Evolutionary conservation across 2,113 vertebrate genomes (phyloP).

Genomic region (Hippoglossus stenolepis): DNA sequence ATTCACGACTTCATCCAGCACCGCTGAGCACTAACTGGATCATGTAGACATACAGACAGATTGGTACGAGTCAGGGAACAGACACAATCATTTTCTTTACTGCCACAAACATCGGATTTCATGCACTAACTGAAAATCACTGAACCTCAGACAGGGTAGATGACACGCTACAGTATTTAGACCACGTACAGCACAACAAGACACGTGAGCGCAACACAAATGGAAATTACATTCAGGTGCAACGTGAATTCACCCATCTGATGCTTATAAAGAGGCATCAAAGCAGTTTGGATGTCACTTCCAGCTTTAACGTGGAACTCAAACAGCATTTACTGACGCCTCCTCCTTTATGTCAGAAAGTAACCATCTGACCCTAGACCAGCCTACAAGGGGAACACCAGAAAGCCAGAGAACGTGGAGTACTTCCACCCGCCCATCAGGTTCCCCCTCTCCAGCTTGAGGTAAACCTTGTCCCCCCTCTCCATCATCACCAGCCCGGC

Average conservation of each 20-base stretch:
- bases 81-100: slow-evolving; percentile 43
- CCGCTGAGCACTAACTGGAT: no score
- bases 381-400: slow-evolving; percentile 87
- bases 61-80: background rate
- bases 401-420: slow-evolving; percentile 91
- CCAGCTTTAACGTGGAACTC: no score
- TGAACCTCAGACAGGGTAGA: background rate
- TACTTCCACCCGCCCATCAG: slow-evolving; percentile 92
- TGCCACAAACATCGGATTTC: slow-evolving; percentile 33
- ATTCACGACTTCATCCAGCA: no score
- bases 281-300: no score
- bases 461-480: slow-evolving; percentile 88
- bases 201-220: slow-evolving; percentile 24
- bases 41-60: no score
- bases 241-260: background rate
- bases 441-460: slow-evolving; percentile 89
- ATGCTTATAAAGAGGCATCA: no score
- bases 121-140: slow-evolving; percentile 55
- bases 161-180: slow-evolving; percentile 1
- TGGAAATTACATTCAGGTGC: slow-evolving; percentile 50
- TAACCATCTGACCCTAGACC: no score
- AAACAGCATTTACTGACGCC: no score
- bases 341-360: no score
- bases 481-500: slow-evolving; percentile 88
- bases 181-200: background rate